These are phyloP conservation scores for Rhingia campestris DNA, from an alignment of 2,888 invertebrate species.

Conservation along the genomic window DNA sequence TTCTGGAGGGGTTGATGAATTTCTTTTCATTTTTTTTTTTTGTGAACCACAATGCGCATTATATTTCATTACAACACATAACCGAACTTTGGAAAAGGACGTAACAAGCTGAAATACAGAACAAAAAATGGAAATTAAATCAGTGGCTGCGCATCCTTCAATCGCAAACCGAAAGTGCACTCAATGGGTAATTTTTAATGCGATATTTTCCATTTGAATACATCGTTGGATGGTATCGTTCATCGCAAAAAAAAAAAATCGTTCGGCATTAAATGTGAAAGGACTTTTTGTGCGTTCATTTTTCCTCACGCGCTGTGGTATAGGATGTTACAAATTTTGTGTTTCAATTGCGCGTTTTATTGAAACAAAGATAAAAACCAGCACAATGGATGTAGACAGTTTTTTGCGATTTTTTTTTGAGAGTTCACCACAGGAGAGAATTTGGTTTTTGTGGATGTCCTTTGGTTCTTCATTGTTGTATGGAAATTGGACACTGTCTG, in stretches of 20 bases:
- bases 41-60: conserved; percentile 69
- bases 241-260: conserved; percentile 30
- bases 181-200: conserved; percentile 77
- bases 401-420: conserved; percentile 20
- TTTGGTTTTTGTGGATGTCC: no score
- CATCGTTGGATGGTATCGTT: conserved; percentile 43
- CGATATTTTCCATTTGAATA: conserved; percentile 77
- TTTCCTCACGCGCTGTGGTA: conserved; percentile 27
- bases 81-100: conserved; percentile 43
- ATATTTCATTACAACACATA: conserved; percentile 53
- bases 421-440: background rate
- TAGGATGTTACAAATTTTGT: conserved; percentile 61
- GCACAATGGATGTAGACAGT: conserved; percentile 49
- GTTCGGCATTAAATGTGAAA: background rate
- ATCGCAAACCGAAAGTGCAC: conserved; percentile 74
- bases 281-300: conserved; percentile 23
- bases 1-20: conserved; percentile 72
- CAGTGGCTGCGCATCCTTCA: conserved; percentile 70
- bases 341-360: conserved; percentile 75
- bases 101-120: conserved; percentile 30
- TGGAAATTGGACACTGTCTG: no score
- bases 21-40: conserved; percentile 43
- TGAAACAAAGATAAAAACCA: conserved; percentile 71
- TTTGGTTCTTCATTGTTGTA: no score
- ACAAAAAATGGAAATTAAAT: conserved; percentile 53